Conservation (phyloP, 1,140 invertebrate species). For the Vanessa tameamea region DNA sequence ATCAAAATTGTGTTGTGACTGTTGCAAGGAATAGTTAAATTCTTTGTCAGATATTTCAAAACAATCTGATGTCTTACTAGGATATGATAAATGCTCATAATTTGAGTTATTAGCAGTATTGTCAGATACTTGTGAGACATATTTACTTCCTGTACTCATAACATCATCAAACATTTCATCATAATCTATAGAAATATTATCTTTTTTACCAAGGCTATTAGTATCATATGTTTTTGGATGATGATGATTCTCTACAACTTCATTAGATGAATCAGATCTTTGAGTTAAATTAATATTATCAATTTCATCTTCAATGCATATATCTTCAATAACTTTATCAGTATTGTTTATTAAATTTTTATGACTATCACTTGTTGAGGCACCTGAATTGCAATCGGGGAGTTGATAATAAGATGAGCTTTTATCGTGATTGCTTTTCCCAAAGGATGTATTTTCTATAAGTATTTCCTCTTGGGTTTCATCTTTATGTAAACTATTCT, state of each 20-base stretch:
- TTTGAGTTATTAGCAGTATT: constrained; percentile 12
- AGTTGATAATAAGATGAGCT: not conserved
- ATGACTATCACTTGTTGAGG: not conserved
- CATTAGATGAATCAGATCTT: constrained; percentile 28
- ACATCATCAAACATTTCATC: constrained; percentile 53
- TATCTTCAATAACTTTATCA: not conserved
- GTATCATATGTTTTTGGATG: constrained; percentile 3
- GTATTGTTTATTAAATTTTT: not conserved
- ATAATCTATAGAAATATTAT: constrained; percentile 67
- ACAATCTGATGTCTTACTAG: constrained; percentile 50
- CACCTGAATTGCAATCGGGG: not conserved
- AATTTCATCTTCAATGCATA: constrained; percentile 23
- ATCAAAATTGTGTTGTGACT: constrained; percentile 50
- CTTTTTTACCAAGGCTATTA: constrained; percentile 47
- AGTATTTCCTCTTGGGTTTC: not conserved
- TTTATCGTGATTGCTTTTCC: not conserved
- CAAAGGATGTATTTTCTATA: not conserved
- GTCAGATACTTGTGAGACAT: constrained; percentile 11
- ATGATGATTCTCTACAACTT: not conserved
- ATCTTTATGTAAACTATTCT: not conserved
- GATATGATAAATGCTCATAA: constrained; percentile 33
- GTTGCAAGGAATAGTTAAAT: constrained; percentile 65
- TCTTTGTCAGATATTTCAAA: constrained; percentile 69
- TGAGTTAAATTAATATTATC: constrained; percentile 61
- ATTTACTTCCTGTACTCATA: constrained; percentile 18